Percentiles rank a stretch among this genome's conserved stretches.
Evolutionary conservation across 23 tunicate genomes (phyloP).

Genomic region (Halocynthia aurantium): DNA sequence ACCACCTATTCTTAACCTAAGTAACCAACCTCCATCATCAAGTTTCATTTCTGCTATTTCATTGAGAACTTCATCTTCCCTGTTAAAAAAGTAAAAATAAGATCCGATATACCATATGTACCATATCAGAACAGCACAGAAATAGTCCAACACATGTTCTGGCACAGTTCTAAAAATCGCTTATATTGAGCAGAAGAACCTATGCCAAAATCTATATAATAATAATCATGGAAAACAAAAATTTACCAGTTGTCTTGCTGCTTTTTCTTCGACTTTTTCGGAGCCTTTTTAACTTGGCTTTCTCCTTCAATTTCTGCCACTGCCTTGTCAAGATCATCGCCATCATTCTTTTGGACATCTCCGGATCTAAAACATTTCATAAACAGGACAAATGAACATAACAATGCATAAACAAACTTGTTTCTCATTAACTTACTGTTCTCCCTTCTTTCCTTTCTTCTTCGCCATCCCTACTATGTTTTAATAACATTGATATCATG

Average conservation of each 20-base stretch:
- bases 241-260: constrained; percentile 23
- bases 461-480: too few species aligned
- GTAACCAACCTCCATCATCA: neutral
- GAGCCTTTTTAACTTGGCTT: neutral
- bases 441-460: too few species aligned
- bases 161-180: neutral
- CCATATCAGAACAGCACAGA: neutral
- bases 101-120: too few species aligned
- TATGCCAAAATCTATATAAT: neutral
- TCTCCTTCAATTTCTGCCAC: constrained; percentile 17
- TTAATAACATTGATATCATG: too few species aligned
- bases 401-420: too few species aligned
- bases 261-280: constrained; percentile 15
- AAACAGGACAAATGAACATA: too few species aligned
- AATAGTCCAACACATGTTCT: too few species aligned
- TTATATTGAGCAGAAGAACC: neutral
- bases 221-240: neutral
- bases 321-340: constrained; percentile 4
- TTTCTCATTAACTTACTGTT: too few species aligned
- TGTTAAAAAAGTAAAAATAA: neutral
- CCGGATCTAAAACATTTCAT: neutral
- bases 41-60: neutral
- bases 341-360: constrained; percentile 2
- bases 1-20: neutral
- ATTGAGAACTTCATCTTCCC: constrained; percentile 13